Base-by-base conservation (phyloP, 1,140 invertebrate genomes). In the Asobara japonica region DNA sequence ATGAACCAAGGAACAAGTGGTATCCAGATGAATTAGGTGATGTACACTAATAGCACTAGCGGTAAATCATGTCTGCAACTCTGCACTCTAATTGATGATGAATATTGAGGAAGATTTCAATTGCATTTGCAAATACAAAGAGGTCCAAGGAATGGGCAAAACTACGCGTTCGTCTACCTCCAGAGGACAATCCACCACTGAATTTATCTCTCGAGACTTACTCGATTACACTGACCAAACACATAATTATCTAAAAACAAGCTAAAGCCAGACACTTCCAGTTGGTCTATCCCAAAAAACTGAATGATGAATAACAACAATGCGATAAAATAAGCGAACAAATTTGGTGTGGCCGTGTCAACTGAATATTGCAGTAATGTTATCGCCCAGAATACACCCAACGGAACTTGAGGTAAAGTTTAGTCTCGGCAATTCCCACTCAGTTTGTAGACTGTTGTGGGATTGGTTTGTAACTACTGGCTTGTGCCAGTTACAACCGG, bases 401-500 rank as follows among this genome's bases (percentile, higher is more conserved):
- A 33, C 18, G 56, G 29, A 38, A 38, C 18, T 20, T 41, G 31
- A 65, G 22, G 18, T 65, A 41, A 38, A 22, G 10, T 25, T n/a
- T n/a, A 8, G 11, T 22, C 18, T 20, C 4, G 13, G 33, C 20
- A 16, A 22, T 22, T 65, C 31, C 62, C 29, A 65, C 11, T 18
- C 33, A 33, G 8, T 27, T 51, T 30, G 29, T 16, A 25, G 56
- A 45, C 66, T 73, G 75, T 62, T 74, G 74, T 76, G 72, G 69
- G 71, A 36, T 77, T 61, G 65, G 75, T 51, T 66, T 45, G 27
- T 56, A 56, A 70, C 67, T 36, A 73, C 79, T 77, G 77, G 83
- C 79, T 82, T 48, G 68, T 70, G 77, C 83, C 81, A 78, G 83
- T 84, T 83, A 62, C 38, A 84, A 79, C 81, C 81, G 81, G 83